These are phyloP conservation scores for Chromis chromis DNA, from an alignment of 2,797 vertebrate species.

Conservation along the genomic window DNA sequence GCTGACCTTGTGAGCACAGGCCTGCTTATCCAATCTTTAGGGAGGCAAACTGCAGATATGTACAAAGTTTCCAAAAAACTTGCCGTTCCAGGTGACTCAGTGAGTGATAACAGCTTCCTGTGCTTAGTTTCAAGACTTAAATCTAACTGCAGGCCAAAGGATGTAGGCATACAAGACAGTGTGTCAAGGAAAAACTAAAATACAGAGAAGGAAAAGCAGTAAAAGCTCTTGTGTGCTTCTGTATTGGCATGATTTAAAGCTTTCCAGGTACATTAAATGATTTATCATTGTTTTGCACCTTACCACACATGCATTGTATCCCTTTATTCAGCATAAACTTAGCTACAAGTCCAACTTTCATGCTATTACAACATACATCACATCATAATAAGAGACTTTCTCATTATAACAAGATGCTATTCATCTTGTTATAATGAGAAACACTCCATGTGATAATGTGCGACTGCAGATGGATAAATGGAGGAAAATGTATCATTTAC, in stretches of 20 bases:
- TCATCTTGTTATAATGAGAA: no score
- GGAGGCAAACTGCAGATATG: constrained; percentile 32
- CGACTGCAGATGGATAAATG: no score
- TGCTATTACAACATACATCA: no score
- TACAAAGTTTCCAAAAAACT: neutral
- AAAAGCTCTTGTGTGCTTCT: neutral
- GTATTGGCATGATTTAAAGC: no score
- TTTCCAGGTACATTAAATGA: neutral
- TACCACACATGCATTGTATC: neutral
- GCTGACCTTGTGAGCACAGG: constrained; percentile 48
- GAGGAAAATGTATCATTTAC: no score
- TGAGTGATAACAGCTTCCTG: neutral
- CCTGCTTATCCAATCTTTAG: constrained; percentile 42
- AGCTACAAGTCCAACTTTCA: no score
- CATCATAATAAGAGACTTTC: no score
- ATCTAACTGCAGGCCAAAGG: neutral
- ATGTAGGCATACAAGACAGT: neutral
- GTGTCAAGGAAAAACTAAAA: neutral
- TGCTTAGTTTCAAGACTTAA: neutral
- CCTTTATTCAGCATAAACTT: no score
- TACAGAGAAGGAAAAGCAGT: neutral
- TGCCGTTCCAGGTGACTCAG: neutral
- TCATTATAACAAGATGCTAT: no score
- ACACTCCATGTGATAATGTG: no score
- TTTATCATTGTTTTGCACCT: neutral